Conservation (phyloP, 23 tunicate genomes). For the Aplidium turbinatum region DNA sequence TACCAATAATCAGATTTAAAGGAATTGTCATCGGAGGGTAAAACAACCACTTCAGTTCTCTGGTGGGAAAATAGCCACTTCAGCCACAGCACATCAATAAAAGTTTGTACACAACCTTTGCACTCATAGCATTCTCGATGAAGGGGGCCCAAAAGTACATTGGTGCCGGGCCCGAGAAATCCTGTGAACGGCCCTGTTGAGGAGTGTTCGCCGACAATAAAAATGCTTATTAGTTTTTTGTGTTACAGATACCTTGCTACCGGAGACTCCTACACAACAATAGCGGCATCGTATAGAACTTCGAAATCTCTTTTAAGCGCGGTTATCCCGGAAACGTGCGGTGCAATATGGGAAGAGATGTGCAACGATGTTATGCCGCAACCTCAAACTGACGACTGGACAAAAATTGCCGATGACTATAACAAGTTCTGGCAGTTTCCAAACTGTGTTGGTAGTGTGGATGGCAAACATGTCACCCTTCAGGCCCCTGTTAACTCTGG, state of each 20-base stretch:
- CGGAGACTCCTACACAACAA: slow-evolving; percentile 39
- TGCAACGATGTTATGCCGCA: slow-evolving; percentile 29
- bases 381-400: slow-evolving; percentile 25
- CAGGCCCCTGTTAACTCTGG: slow-evolving; percentile 52
- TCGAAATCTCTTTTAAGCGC: slow-evolving; percentile 9
- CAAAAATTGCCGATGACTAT: slow-evolving; percentile 27
- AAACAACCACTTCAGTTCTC: no score
- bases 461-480: slow-evolving; percentile 49
- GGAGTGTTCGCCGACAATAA: no score
- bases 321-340: slow-evolving; percentile 48
- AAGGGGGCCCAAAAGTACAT: no score
- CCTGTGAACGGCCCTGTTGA: no score
- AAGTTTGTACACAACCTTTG: no score
- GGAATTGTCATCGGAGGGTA: no score
- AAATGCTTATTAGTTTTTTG: no score
- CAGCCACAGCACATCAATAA: no score
- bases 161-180: no score
- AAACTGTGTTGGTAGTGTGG: slow-evolving; percentile 45
- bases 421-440: slow-evolving; percentile 60
- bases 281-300: slow-evolving; percentile 29
- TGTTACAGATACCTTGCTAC: slow-evolving; percentile 67
- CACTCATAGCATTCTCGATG: no score
- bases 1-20: no score
- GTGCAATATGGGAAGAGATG: slow-evolving; percentile 36
- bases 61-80: no score